Evolutionary conservation across 2,888 invertebrate species (phyloP), one percentile per base, ranked within the genome.

Genomic region (Agrenia bidenticulata): DNA sequence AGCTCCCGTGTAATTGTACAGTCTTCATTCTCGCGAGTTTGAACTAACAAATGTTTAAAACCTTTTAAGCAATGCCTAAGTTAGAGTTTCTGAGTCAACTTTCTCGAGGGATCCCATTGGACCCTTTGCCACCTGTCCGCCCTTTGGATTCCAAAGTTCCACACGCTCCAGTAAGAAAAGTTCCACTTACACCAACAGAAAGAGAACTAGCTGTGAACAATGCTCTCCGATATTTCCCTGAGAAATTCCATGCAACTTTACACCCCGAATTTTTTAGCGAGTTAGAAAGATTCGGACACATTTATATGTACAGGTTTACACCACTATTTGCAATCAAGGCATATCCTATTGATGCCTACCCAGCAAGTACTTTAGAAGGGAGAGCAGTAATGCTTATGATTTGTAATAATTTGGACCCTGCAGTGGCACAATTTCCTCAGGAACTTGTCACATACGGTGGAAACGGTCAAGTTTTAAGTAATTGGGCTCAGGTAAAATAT

Each of bases 401-500:
- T 67, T 81, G 85, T 80, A 86, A 86, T 77, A 86, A 86, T 77
- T 79, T 86, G 74, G 85, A 86, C 77, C 83, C 82, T 1, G 77
- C 77, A 23, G 85, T 86, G 24, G 65, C 65, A 21, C 65, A 65
- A 42, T 65, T 61, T 57, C 65, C 65, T n/a, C 66, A 66, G 19
- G 69, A 69, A 41, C 55, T 69, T 11, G 84, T 86, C 27, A 86
- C 85, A 1, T 86, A 86, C 76, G 86, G 86, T 1, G 85, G 85
- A 9, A 86, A 86, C 77, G 86, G 86, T 1, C 85, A 86, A 77
- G 85, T 84, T 1, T 84, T 86, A 77, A 83, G 83, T 51, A 86
- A 86, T 77, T 86, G 86, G 86, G 84, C 84, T 1, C 85, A 84
- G 81, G 84, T 84, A 73, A 37, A 39, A 17, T 53, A 7, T 19